These are phyloP conservation scores for Stictonetta naevosa DNA, from an alignment of 2,113 vertebrate species.

Conservation along the genomic window DNA sequence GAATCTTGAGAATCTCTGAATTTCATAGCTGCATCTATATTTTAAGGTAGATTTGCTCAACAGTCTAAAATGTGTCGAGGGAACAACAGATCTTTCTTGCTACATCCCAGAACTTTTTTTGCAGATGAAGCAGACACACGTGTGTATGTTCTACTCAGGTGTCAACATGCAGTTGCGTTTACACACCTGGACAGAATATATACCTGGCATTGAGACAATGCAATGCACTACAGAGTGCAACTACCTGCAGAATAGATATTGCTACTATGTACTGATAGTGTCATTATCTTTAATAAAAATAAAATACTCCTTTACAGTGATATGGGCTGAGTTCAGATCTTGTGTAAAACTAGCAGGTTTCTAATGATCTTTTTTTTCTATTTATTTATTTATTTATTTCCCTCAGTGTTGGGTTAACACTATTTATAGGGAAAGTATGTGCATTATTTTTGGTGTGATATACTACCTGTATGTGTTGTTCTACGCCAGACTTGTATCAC, in stretches of 20 bases:
- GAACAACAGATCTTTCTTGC: rapidly evolving
- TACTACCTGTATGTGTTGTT: not conserved
- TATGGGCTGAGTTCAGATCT: not conserved
- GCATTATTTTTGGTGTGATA: rapidly evolving
- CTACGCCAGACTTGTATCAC: not conserved
- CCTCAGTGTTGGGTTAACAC: not conserved
- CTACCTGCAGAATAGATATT: not conserved
- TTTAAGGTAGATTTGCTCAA: not conserved
- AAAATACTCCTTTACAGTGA: not conserved
- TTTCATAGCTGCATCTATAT: not conserved
- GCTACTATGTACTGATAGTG: not conserved
- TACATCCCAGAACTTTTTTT: not conserved
- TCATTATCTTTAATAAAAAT: not conserved
- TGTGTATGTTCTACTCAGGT: not conserved
- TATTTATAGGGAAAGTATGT: not conserved
- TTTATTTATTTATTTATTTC: not conserved
- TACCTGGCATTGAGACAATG: not conserved
- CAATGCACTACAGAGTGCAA: not conserved
- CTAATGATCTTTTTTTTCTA: not conserved
- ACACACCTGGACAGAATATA: rapidly evolving
- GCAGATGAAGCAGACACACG: not conserved
- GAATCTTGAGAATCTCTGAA: not conserved
- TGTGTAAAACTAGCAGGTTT: not conserved
- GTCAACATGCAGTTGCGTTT: rapidly evolving
- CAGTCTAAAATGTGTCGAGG: not conserved